Percentiles rank a stretch among this genome's conserved stretches.
phyloP scores from a whole-genome alignment of 2,888 invertebrate species.

The Onthophagus sagittarius region DNA sequence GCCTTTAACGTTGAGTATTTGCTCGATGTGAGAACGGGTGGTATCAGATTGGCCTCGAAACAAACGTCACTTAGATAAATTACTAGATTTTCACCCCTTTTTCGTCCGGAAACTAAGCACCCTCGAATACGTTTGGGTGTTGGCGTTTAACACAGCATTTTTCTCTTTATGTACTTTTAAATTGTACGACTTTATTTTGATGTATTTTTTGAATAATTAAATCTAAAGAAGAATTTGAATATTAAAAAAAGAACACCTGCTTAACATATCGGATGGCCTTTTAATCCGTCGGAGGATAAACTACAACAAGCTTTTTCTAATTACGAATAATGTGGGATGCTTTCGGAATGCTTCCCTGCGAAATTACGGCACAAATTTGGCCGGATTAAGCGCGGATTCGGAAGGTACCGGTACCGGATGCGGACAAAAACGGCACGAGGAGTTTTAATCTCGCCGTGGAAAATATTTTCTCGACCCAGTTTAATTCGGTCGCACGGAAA shows the following conservation, averaged over 20 bases:
- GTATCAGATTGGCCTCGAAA: constrained; percentile 6
- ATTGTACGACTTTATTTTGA: background rate
- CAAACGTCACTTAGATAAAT: constrained; percentile 12
- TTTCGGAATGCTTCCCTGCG: background rate
- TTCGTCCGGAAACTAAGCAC: background rate
- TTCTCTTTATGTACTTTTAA: background rate
- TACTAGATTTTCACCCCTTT: constrained; percentile 1
- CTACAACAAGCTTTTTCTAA: background rate
- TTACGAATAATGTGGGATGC: background rate
- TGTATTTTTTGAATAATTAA: background rate
- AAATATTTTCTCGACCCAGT: background rate
- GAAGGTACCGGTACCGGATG: background rate
- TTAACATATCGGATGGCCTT: background rate
- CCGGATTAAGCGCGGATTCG: background rate
- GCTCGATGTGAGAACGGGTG: background rate
- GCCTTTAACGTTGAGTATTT: background rate
- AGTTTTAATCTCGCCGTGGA: background rate
- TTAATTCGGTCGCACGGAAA: background rate
- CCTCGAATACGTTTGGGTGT: background rate
- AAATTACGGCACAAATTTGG: background rate
- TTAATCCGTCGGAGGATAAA: background rate
- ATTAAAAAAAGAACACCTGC: background rate
- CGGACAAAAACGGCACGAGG: background rate
- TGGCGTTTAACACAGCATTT: background rate
- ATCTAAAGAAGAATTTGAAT: background rate